Evolutionary conservation across 92 coral and sea anemone genomes (phyloP).

Genomic region (Epizoanthus ramosus): DNA sequence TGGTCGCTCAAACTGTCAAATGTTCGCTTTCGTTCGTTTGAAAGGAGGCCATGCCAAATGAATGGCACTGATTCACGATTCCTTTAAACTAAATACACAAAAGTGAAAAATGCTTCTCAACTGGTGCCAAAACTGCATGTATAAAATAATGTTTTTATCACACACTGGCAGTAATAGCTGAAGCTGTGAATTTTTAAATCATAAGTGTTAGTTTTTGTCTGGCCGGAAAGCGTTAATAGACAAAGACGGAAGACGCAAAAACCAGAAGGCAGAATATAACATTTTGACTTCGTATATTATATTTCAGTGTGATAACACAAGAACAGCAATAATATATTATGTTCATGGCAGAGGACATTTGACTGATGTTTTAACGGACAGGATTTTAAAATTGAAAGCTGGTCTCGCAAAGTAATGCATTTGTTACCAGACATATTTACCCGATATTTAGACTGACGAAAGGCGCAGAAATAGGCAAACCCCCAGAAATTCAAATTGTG

Average conservation of each 20-base stretch:
- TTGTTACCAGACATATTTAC: conserved; percentile 2
- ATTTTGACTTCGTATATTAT: conserved; percentile 29
- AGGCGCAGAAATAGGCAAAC: not conserved
- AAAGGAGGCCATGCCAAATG: not conserved
- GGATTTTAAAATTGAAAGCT: not conserved
- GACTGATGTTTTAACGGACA: no score
- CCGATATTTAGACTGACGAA: not conserved
- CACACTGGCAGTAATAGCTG: not conserved
- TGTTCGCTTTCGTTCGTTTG: not conserved
- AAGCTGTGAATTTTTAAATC: conserved; percentile 1
- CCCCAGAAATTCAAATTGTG: not conserved
- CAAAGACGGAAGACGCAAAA: conserved; percentile 2
- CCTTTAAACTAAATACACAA: not conserved
- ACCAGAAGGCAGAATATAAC: not conserved
- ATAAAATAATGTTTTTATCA: not conserved
- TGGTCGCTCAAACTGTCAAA: not conserved
- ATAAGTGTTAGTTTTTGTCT: conserved; percentile 15
- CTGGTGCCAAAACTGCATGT: not conserved
- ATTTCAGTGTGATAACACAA: not conserved
- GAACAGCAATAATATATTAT: not conserved
- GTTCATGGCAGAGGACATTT: not conserved
- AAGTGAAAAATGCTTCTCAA: not conserved
- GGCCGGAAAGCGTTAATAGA: not conserved
- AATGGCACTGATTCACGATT: not conserved
- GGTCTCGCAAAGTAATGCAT: not conserved